Evolutionary conservation across 1,140 invertebrate species (phyloP).

Genomic region (Samia ricini): DNA sequence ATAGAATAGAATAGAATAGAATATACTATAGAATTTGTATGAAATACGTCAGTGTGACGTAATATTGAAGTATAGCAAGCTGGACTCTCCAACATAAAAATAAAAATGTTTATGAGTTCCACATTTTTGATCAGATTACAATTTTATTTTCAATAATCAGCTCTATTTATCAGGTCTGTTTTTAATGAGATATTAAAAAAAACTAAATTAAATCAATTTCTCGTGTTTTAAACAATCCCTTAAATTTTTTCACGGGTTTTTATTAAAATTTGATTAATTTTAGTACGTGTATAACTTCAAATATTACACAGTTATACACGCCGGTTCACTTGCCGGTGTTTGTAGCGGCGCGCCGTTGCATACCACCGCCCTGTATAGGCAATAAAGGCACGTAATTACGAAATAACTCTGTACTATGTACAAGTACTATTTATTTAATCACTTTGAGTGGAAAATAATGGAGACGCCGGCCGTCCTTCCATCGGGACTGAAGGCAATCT

Average conservation of each 20-base stretch:
- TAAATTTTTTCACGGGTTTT: neutral
- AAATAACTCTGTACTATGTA: constrained; percentile 61
- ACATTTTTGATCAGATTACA: too few relatives aligned
- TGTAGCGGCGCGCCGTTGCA: constrained; percentile 22
- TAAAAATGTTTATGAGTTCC: too few relatives aligned
- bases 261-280: neutral
- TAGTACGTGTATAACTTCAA: neutral
- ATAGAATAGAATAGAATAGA: too few relatives aligned
- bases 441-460: constrained; percentile 74
- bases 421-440: constrained; percentile 74
- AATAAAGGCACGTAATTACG: constrained; percentile 71
- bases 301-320: neutral
- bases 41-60: too few relatives aligned
- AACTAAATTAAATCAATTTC: too few relatives aligned
- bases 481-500: constrained; percentile 51
- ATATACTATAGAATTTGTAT: too few relatives aligned
- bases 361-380: constrained; percentile 54
- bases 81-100: too few relatives aligned
- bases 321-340: constrained; percentile 34
- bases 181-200: too few relatives aligned
- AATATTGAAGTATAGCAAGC: too few relatives aligned
- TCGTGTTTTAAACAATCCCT: too few relatives aligned
- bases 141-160: too few relatives aligned
- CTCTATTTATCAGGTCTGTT: too few relatives aligned
- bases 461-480: constrained; percentile 27